Evolutionary conservation across 1,140 invertebrate species (phyloP).

Genomic region (Mactra quadrangularis): DNA sequence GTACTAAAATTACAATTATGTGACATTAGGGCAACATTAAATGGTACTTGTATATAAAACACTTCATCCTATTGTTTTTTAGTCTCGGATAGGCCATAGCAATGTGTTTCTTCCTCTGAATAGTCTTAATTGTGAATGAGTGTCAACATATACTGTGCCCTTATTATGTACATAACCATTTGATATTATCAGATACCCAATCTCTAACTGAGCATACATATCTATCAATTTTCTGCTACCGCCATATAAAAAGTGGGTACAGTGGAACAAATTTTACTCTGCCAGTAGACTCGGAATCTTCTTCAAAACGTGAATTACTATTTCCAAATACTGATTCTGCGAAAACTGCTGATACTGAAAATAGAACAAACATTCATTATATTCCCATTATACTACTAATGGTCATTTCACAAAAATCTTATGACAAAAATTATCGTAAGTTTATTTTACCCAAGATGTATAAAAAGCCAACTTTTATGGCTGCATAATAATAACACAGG

Average conservation of each 20-base stretch:
- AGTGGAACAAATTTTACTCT: slow-evolving; percentile 35
- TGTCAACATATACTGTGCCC: too few relatives aligned
- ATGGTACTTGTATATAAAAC: too few relatives aligned
- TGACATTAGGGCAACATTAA: too few relatives aligned
- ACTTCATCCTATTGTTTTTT: too few relatives aligned
- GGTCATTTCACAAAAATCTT: not conserved
- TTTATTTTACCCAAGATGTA: not conserved
- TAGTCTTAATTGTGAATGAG: too few relatives aligned
- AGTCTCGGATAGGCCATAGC: too few relatives aligned
- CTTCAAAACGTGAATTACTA: not conserved
- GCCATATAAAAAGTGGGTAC: slow-evolving; percentile 33
- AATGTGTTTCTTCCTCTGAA: too few relatives aligned
- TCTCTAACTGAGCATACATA: too few relatives aligned
- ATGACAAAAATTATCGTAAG: not conserved
- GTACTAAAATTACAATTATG: too few relatives aligned
- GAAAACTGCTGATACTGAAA: slow-evolving; percentile 52
- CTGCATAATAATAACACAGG: not conserved
- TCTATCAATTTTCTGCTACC: slow-evolving; percentile 15
- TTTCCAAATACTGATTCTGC: slow-evolving; percentile 37
- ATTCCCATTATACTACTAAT: not conserved
- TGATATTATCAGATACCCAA: too few relatives aligned
- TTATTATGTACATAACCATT: too few relatives aligned
- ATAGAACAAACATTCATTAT: not conserved
- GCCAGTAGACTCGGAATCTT: not conserved
- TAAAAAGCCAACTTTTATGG: not conserved